Evolutionary conservation across 2,888 invertebrate genomes (phyloP), one percentile per base, ranked within the genome.

Genomic region (Diplolepis rosae): DNA sequence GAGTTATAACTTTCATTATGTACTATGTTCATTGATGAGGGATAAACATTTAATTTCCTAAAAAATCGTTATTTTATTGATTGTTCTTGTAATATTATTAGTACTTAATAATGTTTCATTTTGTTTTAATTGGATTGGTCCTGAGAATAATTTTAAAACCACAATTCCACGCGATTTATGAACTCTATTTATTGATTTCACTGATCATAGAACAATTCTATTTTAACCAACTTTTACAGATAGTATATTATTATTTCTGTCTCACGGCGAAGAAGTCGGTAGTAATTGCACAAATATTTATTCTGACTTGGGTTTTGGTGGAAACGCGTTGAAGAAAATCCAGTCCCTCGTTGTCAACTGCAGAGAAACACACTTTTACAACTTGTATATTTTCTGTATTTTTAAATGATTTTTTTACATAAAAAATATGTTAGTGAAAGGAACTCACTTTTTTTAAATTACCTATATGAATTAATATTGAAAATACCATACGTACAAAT

Each of bases 401-500:
- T n/a, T n/a, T n/a, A n/a, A n/a, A n/a, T n/a, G n/a, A n/a, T n/a
- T n/a, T n/a, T n/a, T n/a, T n/a, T n/a, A n/a, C n/a, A n/a, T n/a
- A n/a, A n/a, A n/a, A n/a, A n/a, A n/a, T n/a, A n/a, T n/a, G n/a
- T n/a, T n/a, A n/a, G n/a, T n/a, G n/a, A n/a, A n/a, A n/a, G n/a
- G n/a, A n/a, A n/a, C n/a, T n/a, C n/a, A 28, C 11, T n/a, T 18
- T 30, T 28, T 61, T 11, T 9, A 6, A 30, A 27, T 35, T 35
- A 7, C 9, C 11, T 30, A 35, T 28, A n/a, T 61, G 3, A 13
- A 0, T 18, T 54, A 4, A 54, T 50, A 13, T 50, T 42, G 32
- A 48, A 48, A 30, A 35, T 22, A 28, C 35, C n/a, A 70, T 66
- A 88, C 90, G 75, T 84, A 92, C 92, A 78, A 90, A 82, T 66